Evolutionary conservation across 2,113 vertebrate genomes (phyloP).

Genomic region (Malurus cyaneus): DNA sequence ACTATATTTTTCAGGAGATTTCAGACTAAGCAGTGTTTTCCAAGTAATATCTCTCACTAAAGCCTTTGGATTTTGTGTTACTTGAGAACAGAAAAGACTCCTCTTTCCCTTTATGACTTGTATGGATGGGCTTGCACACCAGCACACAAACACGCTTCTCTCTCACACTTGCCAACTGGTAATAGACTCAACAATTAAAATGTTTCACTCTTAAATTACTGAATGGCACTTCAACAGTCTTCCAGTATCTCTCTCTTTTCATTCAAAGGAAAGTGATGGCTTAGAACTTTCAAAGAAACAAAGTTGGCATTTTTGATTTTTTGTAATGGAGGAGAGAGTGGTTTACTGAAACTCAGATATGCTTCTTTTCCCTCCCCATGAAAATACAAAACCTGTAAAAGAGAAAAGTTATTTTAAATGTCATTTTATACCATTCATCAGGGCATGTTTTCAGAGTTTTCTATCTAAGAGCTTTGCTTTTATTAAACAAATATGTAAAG

Average conservation of each 20-base stretch:
- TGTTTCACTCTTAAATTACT: background rate
- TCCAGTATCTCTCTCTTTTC: background rate
- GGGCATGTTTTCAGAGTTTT: background rate
- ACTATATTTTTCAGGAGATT: background rate
- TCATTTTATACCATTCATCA: background rate
- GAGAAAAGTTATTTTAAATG: background rate
- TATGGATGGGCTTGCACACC: background rate
- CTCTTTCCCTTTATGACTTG: background rate
- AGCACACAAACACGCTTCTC: background rate
- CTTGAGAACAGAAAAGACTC: background rate
- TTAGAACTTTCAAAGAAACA: background rate
- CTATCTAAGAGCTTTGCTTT: background rate
- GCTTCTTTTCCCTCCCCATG: background rate
- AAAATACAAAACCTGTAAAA: background rate
- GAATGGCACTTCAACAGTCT: background rate
- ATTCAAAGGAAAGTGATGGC: background rate
- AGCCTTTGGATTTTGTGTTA: background rate
- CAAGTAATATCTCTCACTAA: background rate
- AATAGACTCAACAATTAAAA: background rate
- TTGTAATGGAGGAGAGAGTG: background rate
- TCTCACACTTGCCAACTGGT: background rate
- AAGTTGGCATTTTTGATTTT: background rate
- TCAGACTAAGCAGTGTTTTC: background rate
- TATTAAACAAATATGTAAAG: background rate
- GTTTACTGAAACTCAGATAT: background rate